These are phyloP conservation scores for Orientallactaga bullata DNA, from an alignment of 2,113 vertebrate genomes.

Conservation along the genomic window DNA sequence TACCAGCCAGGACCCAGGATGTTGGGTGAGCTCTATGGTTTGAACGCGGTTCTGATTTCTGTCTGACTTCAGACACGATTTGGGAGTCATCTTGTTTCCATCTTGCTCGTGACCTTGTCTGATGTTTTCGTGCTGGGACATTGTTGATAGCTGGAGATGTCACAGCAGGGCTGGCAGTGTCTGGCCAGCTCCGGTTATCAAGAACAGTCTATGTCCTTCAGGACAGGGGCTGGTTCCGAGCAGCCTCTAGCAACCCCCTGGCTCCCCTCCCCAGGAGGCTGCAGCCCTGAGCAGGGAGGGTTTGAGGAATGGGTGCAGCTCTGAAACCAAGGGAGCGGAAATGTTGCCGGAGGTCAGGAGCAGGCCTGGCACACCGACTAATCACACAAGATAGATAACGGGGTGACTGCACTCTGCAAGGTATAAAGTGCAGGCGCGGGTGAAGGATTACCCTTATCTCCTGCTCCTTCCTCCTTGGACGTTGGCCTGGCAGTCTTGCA, in stretches of 20 bases:
- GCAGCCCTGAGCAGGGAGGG: fast-evolving
- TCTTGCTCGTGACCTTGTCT: conserved; percentile 44
- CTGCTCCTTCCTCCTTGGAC: conserved; percentile 79
- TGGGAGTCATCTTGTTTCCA: conserved; percentile 9
- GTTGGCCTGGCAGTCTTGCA: conserved; percentile 32
- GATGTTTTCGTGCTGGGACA: conserved; percentile 23
- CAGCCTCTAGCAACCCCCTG: fast-evolving
- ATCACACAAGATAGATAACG: not conserved
- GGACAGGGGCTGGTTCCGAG: not conserved
- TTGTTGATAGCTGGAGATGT: not conserved
- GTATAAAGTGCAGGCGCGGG: not conserved
- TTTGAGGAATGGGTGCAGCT: not conserved
- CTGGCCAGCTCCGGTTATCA: not conserved
- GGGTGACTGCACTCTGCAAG: not conserved
- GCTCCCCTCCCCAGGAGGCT: not conserved
- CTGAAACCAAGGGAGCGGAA: not conserved
- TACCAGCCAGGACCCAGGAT: not conserved
- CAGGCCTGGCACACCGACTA: not conserved
- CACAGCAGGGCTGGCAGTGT: not conserved
- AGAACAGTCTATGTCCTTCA: not conserved
- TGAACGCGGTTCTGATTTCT: not conserved
- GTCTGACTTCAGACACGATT: not conserved
- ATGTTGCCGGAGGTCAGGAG: not conserved
- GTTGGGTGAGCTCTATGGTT: not conserved
- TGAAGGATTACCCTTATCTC: conserved; percentile 83